Evolutionary conservation across 2,888 invertebrate genomes (phyloP).

Genomic region (Hedya salicella): DNA sequence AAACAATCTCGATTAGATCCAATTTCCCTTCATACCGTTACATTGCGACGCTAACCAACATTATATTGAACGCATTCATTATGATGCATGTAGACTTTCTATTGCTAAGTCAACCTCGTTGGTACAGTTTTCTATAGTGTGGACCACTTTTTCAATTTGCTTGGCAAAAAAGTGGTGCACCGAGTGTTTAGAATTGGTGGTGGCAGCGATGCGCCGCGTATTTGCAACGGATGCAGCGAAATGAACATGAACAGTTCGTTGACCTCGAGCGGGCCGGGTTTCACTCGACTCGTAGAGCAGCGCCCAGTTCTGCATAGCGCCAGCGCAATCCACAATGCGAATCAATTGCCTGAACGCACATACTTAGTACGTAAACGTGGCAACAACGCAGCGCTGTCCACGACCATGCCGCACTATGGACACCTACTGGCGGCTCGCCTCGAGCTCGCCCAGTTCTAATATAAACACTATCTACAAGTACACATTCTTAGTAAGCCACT

Average conservation of each 20-base stretch:
- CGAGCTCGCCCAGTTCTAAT: conserved; percentile 38
- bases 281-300: conserved; percentile 81
- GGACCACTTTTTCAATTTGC: conserved; percentile 70
- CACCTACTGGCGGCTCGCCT: conserved; percentile 35
- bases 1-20: conserved; percentile 20
- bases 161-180: conserved; percentile 72
- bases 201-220: conserved; percentile 75
- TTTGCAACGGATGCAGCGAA: conserved; percentile 85
- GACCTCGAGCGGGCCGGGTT: conserved; percentile 80
- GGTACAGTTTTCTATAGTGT: conserved; percentile 66
- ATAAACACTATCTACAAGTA: conserved; percentile 41
- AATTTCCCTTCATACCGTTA: conserved; percentile 42
- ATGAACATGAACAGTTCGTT: conserved; percentile 82
- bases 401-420: conserved; percentile 30
- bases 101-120: conserved; percentile 60
- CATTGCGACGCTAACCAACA: conserved; percentile 38
- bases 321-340: conserved; percentile 55
- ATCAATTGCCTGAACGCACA: conserved; percentile 58
- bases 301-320: conserved; percentile 50
- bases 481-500: conserved; percentile 41
- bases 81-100: conserved; percentile 63
- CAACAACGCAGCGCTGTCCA: conserved; percentile 53
- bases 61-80: conserved; percentile 48
- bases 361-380: conserved; percentile 59
- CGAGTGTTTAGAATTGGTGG: conserved; percentile 76